Base-by-base conservation (phyloP, 1,140 invertebrate genomes). In the Drosophila lini region DNA sequence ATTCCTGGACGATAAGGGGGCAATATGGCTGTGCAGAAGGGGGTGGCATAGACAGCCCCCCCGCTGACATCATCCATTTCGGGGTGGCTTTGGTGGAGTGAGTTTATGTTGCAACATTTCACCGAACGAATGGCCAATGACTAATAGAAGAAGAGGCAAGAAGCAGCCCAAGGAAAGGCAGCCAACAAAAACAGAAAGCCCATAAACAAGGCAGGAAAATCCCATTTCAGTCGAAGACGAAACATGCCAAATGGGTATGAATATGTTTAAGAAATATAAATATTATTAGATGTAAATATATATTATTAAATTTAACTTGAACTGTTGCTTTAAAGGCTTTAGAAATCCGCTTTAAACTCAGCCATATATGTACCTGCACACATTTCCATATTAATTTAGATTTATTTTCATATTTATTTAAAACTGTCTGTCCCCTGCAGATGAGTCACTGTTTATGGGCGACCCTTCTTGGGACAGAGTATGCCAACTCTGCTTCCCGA, bases 101-200 rank as follows among this genome's bases (percentile, higher is more conserved):
- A 47, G 62, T 50, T 67, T 74, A 86, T 78, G 63, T 63, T 81
- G 74, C 82, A 78, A 85, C 78, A 85, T 81, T 75, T 81, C 60
- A 53, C 60, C 47, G 41, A 59, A 62, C 40, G 38, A 71, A 78
- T 80, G 50, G 53, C 73, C 65, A 83, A 68, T 85, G 82, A 85
- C 81, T 85, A 85, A 85, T 78, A 81, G 61, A 60, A 67, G 62
- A 40, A 13, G 62, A 45, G 52, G 52, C 52, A 8, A 32, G 31
- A 31, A 34, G 42, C 41, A 48, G 57, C 8, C 15, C 15, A 44
- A 40, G 8, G 32, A 61, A 38, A 42, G 48, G 28, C 44, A 40
- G 25, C 16, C 42, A 52, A 19, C 45, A 58, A 58, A 62, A 61
- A 36, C 59, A 59, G n/a, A 53, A 52, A 73, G 15, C 16, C 19